phyloP scores from a whole-genome alignment of 2,888 invertebrate genomes.

The Synanthedon formicaeformis region DNA sequence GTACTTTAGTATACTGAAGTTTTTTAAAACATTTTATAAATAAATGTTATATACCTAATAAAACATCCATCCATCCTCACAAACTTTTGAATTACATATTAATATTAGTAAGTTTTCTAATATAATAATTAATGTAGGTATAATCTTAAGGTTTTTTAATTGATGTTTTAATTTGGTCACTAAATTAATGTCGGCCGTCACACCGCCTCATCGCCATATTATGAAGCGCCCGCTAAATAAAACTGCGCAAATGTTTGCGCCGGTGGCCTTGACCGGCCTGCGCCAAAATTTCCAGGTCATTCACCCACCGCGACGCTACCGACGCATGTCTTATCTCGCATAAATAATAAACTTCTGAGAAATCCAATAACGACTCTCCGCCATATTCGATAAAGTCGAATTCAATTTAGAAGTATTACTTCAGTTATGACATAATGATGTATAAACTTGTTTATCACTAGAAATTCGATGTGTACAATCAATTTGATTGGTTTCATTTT shows the following conservation, averaged over 20 bases:
- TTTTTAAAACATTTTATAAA: too few relatives aligned
- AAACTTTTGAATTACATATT: background rate
- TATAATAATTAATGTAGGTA: too few relatives aligned
- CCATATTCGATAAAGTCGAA: background rate
- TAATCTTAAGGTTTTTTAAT: too few relatives aligned
- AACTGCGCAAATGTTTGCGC: slow-evolving; percentile 21
- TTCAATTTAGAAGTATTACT: background rate
- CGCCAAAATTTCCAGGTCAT: slow-evolving; percentile 69
- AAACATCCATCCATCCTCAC: too few relatives aligned
- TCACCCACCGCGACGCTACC: slow-evolving; percentile 60
- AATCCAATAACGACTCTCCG: slow-evolving; percentile 22
- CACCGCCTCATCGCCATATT: background rate
- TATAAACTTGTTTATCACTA: slow-evolving; percentile 60
- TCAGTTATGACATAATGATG: too few relatives aligned
- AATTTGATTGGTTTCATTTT: too few relatives aligned
- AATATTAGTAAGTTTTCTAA: too few relatives aligned
- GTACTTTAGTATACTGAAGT: too few relatives aligned
- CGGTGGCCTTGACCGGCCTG: slow-evolving; percentile 68
- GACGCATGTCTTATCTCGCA: slow-evolving; percentile 58
- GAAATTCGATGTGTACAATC: too few relatives aligned
- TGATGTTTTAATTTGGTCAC: too few relatives aligned
- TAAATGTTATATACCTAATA: too few relatives aligned
- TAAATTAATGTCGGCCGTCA: background rate
- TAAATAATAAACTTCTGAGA: slow-evolving; percentile 34
- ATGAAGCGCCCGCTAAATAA: slow-evolving; percentile 20